A percentile compares a stretch with the other conserved stretches of the same genome.
These are phyloP conservation scores for Tetropium fuscum DNA, from an alignment of 2,888 invertebrate genomes.

Conservation along the genomic window DNA sequence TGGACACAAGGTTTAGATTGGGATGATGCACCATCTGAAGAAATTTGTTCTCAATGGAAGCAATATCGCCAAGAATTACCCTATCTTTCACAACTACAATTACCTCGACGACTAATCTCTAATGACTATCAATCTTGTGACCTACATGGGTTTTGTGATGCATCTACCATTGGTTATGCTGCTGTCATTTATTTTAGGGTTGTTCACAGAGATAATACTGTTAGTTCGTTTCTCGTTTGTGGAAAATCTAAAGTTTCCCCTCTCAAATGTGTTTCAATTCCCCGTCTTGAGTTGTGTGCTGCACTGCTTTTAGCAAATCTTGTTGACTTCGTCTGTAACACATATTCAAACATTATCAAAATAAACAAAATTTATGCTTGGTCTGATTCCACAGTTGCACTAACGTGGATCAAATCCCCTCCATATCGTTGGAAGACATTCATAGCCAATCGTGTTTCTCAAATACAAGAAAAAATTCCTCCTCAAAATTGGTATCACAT, in stretches of 20 bases:
- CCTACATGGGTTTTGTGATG: constrained; percentile 21
- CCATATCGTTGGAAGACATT: constrained; percentile 15
- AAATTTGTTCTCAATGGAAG: not conserved
- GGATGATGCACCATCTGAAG: not conserved
- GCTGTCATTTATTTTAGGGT: constrained; percentile 7
- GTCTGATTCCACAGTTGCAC: constrained; percentile 7
- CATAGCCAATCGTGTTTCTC: not conserved
- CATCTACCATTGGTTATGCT: constrained; percentile 12
- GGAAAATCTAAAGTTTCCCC: constrained; percentile 10
- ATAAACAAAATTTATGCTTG: constrained; percentile 14
- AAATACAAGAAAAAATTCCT: constrained; percentile 5
- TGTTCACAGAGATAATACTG: not conserved
- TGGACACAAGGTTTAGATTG: not conserved
- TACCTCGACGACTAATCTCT: not conserved
- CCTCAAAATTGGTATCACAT: no score
- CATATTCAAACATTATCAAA: no score
- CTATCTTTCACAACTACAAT: not conserved
- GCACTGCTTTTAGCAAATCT: constrained; percentile 4
- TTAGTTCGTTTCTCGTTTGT: not conserved
- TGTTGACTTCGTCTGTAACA: no score
- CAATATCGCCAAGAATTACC: not conserved
- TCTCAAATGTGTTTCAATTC: not conserved
- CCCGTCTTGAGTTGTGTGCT: constrained; percentile 6
- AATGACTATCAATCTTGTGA: not conserved
- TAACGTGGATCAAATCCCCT: constrained; percentile 13